Evolutionary conservation across 2,797 vertebrate species (phyloP), one percentile per base, ranked within the genome.

Genomic region (Ctenopoma kingsleyae): DNA sequence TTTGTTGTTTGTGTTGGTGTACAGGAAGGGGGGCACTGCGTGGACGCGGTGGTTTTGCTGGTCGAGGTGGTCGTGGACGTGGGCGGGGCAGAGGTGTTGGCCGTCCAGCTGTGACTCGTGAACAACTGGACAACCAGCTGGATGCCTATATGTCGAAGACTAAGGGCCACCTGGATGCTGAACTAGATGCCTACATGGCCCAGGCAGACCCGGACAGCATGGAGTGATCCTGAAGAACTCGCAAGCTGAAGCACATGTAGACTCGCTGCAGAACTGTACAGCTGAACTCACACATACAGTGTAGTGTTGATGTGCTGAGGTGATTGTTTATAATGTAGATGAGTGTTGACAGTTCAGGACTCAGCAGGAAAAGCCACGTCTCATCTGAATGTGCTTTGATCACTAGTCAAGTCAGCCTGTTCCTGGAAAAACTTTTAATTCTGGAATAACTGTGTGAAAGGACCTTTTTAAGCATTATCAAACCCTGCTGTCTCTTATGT

Each of bases 111-210:
- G 89, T 98, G 49, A 99, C 98, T 67, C 95, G 97, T 17, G 98
- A 99, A 72, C 98, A 98, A 87, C 93, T 99, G 76, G 98, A 99
- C 91, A 98, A 98, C 94, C 98, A 99, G 63, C 88, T 98, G 52
- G 98, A 99, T 0, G 97, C 97, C 0, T 99, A 99, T 91, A 99
- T 99, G 98, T 99, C 97, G 1, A 99, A 99, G 86, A 99, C 97
- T 2, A 99, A 99, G 87, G 97, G 98, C 60, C 97, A 99, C 85
- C 93, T 99, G 69, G 98, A 99, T 1, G 98, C 98, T 0, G 98
- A 99, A 88, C 92, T 99, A 85, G 98, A 99, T 5, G 98, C 98
- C 0, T 99, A 99, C 93, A 99, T 99, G 98, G 96, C 98, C 8
- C 97, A 99, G 81, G 97, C 98, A 3, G 97, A 98, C 75, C 95